Evolutionary conservation across 2,888 invertebrate genomes (phyloP).

Genomic region (Myopa tessellatipennis): DNA sequence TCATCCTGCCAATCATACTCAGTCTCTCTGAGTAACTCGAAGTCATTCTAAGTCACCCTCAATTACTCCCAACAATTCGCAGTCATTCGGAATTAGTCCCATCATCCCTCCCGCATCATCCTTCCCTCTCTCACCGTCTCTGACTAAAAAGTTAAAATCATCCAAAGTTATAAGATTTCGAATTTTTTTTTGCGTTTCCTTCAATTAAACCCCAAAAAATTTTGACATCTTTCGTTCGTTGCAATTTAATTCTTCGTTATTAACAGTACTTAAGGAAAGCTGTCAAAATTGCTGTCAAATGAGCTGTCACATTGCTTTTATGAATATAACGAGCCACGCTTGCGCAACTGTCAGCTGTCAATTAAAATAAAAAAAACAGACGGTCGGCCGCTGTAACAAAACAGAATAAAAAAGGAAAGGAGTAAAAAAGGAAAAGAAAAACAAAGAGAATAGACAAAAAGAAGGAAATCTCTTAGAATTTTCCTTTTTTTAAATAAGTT

Average conservation of each 20-base stretch:
- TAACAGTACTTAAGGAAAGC: slow-evolving; percentile 12
- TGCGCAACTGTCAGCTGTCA: slow-evolving; percentile 22
- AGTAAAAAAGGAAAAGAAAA: not conserved
- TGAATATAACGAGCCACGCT: not conserved
- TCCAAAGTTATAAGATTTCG: not conserved
- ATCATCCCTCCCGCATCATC: no score
- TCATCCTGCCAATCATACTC: no score
- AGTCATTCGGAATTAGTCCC: no score
- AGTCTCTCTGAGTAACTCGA: no score
- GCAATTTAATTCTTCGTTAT: not conserved
- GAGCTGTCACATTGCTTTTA: not conserved
- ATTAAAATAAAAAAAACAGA: not conserved
- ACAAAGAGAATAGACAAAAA: not conserved
- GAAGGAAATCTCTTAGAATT: not conserved
- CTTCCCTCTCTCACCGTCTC: no score
- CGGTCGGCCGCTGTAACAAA: not conserved
- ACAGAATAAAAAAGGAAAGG: not conserved
- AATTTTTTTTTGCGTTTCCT: not conserved
- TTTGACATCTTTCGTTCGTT: not conserved
- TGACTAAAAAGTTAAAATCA: no score
- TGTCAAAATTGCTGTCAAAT: slow-evolving; percentile 9
- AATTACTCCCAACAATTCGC: no score
- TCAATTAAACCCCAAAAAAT: not conserved
- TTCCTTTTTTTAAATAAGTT: not conserved
- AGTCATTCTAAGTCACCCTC: no score